Percentiles rank a stretch among this genome's conserved stretches.
These are phyloP conservation scores for Tillus elongatus DNA, from an alignment of 2,888 invertebrate species.

Conservation along the genomic window DNA sequence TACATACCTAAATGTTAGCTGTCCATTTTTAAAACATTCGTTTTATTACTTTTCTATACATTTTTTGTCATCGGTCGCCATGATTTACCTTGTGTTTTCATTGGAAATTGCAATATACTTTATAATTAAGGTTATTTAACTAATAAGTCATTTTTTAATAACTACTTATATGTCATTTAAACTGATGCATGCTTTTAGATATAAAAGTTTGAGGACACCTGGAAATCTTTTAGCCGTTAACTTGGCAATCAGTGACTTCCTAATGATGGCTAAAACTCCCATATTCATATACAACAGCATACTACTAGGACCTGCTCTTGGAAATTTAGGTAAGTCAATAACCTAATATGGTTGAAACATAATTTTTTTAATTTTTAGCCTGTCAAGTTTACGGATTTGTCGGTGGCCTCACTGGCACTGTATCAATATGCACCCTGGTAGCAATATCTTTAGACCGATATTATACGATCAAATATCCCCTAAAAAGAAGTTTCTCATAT, in stretches of 20 bases:
- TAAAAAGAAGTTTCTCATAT: conserved; percentile 57
- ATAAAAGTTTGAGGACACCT: conserved; percentile 60
- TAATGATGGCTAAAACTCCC: conserved; percentile 64
- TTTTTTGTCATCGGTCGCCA: too few relatives aligned
- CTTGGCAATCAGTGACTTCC: conserved; percentile 64
- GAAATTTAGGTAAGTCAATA: conserved; percentile 53
- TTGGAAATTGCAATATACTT: too few relatives aligned
- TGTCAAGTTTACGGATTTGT: conserved; percentile 72
- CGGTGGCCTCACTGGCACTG: conserved; percentile 71
- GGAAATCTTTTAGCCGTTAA: conserved; percentile 68
- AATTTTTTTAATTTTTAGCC: conserved; percentile 55
- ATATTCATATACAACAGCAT: conserved; percentile 68
- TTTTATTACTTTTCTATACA: too few relatives aligned
- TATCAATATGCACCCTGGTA: conserved; percentile 71
- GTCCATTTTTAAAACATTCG: too few relatives aligned
- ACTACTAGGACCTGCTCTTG: conserved; percentile 61
- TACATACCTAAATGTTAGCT: too few relatives aligned
- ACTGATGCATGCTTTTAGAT: conserved; percentile 53
- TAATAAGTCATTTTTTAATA: too few relatives aligned
- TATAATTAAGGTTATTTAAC: too few relatives aligned
- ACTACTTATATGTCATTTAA: too few relatives aligned
- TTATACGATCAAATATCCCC: conserved; percentile 69
- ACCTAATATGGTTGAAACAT: too few relatives aligned
- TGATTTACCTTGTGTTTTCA: too few relatives aligned
- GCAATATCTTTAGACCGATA: conserved; percentile 76